Evolutionary conservation across 1,140 invertebrate species (phyloP), one percentile per base, ranked within the genome.

Genomic region (Sipha flava): DNA sequence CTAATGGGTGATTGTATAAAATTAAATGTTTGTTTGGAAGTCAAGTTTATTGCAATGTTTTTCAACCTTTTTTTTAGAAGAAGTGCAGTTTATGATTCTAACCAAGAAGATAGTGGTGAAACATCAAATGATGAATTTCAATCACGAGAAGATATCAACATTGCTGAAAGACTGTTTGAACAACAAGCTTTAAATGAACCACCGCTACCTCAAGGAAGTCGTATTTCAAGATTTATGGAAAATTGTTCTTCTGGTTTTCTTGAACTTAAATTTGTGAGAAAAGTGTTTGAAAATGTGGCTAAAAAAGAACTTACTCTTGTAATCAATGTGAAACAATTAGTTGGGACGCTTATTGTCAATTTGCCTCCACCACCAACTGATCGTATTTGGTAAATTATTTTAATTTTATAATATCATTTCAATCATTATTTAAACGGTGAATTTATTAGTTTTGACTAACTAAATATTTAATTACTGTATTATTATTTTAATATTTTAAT

Each of bases 281-380:
- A 89, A 57, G 92, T 92, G 4, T 93, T 94, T 90, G 91, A 93
- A 85, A 92, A 91, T 34, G 92, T 99, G 18, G 97, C 94, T 0
- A 96, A 97, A 82, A 98, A 95, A 0, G 93, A 95, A 80, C 90
- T 99, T 18, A 90, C 93, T 59, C 87, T 99, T 70, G 93, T 92
- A 82, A 93, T 99, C 6, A 95, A 96, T 85, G 86, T 98, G 9
- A 92, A 92, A 68, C 90, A 90, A 29, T 85, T 98, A 80, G 90
- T 91, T 82, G 96, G 96, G 0, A 90, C 91, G 21, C 86, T 97
- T 54, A 92, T 93, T 1, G 81, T 98, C n/a, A 99, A 99, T 86
- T 90, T 99, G 83, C 96, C 97, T 40, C 93, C 95, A 31, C 94
- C 96, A 52, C 97, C 96, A 0, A 92, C 93, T 52, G 96, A 98